Percentiles rank a stretch among this genome's conserved stretches.
phyloP scores from a whole-genome alignment of 92 coral and sea anemone species.

The Porites divaricata region DNA sequence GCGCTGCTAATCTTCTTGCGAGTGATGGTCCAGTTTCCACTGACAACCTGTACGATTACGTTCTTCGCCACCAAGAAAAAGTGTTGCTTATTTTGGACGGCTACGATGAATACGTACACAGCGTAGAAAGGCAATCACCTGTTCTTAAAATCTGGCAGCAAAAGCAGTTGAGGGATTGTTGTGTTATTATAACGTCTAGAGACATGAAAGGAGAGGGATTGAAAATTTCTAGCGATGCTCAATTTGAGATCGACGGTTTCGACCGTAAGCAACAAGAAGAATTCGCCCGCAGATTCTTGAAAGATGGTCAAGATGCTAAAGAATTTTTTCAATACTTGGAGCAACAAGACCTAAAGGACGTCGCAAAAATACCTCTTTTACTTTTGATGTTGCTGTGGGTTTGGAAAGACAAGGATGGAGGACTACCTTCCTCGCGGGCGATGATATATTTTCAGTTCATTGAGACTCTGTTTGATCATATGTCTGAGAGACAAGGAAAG shows the following conservation, averaged over 20 bases:
- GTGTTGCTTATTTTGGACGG: too few species aligned
- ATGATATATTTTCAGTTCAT: background rate
- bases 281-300: background rate
- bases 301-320: background rate
- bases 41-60: too few species aligned
- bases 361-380: conserved; percentile 19
- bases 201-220: too few species aligned
- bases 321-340: background rate
- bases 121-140: too few species aligned
- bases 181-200: too few species aligned
- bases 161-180: too few species aligned
- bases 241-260: background rate
- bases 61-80: too few species aligned
- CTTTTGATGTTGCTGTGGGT: background rate
- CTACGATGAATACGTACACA: too few species aligned
- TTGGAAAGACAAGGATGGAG: background rate
- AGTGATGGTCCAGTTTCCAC: too few species aligned
- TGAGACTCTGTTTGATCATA: background rate
- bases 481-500: background rate
- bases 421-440: conserved; percentile 11
- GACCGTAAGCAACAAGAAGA: background rate
- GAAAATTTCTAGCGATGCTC: background rate
- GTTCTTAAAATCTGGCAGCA: too few species aligned
- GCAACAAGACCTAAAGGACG: background rate
- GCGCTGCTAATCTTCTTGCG: too few species aligned